Percentiles rank a stretch among this genome's conserved stretches.
Evolutionary conservation across 2,888 invertebrate species (phyloP).

Genomic region (Toxonevra muliebris): DNA sequence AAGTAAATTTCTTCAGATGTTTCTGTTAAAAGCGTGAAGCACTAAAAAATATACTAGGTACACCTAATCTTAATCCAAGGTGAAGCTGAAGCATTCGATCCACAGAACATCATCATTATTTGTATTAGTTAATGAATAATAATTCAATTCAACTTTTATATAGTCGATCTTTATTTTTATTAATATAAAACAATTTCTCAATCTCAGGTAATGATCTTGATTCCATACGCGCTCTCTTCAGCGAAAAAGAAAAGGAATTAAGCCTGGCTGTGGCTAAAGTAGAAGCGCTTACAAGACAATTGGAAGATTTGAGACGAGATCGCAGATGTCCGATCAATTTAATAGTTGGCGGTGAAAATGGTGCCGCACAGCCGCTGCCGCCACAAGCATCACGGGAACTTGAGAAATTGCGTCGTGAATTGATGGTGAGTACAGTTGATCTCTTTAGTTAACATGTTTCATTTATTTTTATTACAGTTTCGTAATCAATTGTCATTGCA

Average conservation of each 20-base stretch:
- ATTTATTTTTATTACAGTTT: conserved; percentile 73
- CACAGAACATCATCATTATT: too few species aligned
- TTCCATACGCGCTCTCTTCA: conserved; percentile 94
- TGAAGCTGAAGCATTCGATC: too few species aligned
- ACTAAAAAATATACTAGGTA: too few species aligned
- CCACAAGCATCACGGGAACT: conserved; percentile 85
- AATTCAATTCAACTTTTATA: too few species aligned
- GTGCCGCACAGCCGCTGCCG: conserved; percentile 67
- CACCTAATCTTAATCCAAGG: too few species aligned
- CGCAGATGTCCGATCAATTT: conserved; percentile 69
- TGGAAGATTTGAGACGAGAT: conserved; percentile 86
- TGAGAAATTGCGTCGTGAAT: conserved; percentile 90
- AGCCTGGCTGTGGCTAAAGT: conserved; percentile 97
- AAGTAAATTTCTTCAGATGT: too few species aligned
- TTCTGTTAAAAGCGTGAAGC: too few species aligned
- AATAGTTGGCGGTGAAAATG: conserved; percentile 50
- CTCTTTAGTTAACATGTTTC: neutral
- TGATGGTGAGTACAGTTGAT: conserved; percentile 75
- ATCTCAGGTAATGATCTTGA: conserved; percentile 91
- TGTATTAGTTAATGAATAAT: too few species aligned
- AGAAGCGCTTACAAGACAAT: conserved; percentile 92
- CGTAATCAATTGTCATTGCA: conserved; percentile 96
- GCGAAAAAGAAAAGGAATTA: conserved; percentile 97
- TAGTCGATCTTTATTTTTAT: too few species aligned
- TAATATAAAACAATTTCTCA: too few species aligned